These are phyloP conservation scores for Cryptocephalus primarius DNA, from an alignment of 2,888 invertebrate genomes.

Conservation along the genomic window DNA sequence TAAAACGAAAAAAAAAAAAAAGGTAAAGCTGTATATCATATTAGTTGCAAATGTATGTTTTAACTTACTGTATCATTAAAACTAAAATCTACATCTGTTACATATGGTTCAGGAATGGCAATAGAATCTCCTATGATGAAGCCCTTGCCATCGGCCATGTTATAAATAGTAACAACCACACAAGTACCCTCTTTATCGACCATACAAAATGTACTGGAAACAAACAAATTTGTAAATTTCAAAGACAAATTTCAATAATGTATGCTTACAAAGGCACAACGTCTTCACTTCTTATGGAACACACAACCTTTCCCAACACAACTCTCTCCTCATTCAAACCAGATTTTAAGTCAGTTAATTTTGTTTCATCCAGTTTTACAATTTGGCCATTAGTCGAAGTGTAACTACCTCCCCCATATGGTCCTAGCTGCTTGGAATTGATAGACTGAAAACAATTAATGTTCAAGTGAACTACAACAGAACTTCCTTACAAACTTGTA, in stretches of 20 bases:
- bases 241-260: not conserved
- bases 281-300: constrained; percentile 64
- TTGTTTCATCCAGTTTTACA: constrained; percentile 40
- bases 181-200: constrained; percentile 62
- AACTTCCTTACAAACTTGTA: constrained; percentile 39
- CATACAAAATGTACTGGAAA: constrained; percentile 67
- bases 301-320: constrained; percentile 68
- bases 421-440: constrained; percentile 57
- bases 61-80: constrained; percentile 44
- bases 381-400: constrained; percentile 40
- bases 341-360: constrained; percentile 44
- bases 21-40: not conserved
- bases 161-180: constrained; percentile 70
- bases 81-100: constrained; percentile 48
- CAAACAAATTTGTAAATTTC: constrained; percentile 1
- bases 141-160: constrained; percentile 71
- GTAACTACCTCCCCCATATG: constrained; percentile 50
- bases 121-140: constrained; percentile 78
- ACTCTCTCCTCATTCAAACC: constrained; percentile 60
- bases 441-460: constrained; percentile 41
- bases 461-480: not conserved
- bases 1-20: constrained; percentile 30
- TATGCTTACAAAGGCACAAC: constrained; percentile 66
- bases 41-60: not conserved
- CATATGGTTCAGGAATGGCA: constrained; percentile 65